Conservation (phyloP, 2,113 vertebrate genomes). For the Mobula birostris region DNA sequence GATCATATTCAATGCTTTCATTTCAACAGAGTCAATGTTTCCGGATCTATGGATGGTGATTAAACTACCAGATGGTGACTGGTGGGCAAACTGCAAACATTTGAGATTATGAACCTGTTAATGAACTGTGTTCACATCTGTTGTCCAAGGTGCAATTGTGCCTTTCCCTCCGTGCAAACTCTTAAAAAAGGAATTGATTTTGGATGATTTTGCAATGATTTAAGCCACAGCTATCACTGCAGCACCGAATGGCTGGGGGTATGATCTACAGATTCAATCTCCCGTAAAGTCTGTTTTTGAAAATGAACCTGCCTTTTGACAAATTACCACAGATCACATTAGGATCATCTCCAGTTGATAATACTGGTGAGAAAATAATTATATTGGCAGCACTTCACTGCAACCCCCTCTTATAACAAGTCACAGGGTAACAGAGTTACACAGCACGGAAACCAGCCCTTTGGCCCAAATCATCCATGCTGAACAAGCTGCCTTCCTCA, state of each 20-base stretch:
- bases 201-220: background rate
- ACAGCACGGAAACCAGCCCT: too few relatives aligned
- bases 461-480: too few relatives aligned
- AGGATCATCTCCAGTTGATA: background rate
- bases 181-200: background rate
- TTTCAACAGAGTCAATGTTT: background rate
- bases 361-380: background rate
- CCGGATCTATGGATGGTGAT: background rate
- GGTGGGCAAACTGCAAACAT: background rate
- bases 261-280: background rate
- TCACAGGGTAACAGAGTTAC: too few relatives aligned
- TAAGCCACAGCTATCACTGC: background rate
- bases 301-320: background rate
- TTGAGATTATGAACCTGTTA: slow-evolving; percentile 10
- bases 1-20: background rate
- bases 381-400: background rate
- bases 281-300: slow-evolving; percentile 9
- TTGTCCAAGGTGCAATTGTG: background rate
- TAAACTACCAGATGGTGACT: background rate
- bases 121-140: background rate
- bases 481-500: too few relatives aligned
- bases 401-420: background rate
- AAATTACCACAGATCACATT: background rate
- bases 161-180: background rate
- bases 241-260: background rate